phyloP scores from a whole-genome alignment of 2,797 vertebrate species.

The Gymnocypris eckloni region DNA sequence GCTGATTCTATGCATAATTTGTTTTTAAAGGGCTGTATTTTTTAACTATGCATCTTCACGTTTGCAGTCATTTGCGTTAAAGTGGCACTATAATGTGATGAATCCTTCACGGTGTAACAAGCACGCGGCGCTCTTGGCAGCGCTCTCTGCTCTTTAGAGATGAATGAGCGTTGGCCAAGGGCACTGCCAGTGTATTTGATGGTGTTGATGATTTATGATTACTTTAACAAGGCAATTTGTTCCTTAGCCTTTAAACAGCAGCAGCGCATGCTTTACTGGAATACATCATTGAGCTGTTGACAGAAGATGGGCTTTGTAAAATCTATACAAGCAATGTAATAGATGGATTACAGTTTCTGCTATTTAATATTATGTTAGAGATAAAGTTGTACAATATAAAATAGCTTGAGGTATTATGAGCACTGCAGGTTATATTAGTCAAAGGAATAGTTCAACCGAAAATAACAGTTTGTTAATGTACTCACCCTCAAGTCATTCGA shows the following conservation, averaged over 20 bases:
- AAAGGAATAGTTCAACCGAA: neutral
- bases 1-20: neutral
- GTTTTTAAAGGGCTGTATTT: constrained; percentile 35
- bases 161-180: constrained; percentile 12
- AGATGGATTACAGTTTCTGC: neutral
- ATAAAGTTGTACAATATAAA: neutral
- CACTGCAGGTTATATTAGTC: neutral
- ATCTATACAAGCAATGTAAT: neutral
- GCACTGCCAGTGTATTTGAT: constrained; percentile 4
- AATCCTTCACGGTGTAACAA: constrained; percentile 21
- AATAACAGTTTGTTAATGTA: neutral
- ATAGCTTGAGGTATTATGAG: neutral
- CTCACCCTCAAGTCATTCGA: neutral
- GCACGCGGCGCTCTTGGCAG: constrained; percentile 59
- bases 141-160: constrained; percentile 63
- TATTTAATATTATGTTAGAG: neutral
- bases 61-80: constrained; percentile 27
- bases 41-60: constrained; percentile 6
- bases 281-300: constrained; percentile 13
- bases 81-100: constrained; percentile 35
- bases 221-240: constrained; percentile 43
- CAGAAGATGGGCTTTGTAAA: neutral
- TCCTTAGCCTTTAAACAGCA: constrained; percentile 21
- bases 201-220: constrained; percentile 47
- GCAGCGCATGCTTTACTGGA: neutral